Evolutionary conservation across 2,797 vertebrate genomes (phyloP).

Genomic region (Morus bassanus): DNA sequence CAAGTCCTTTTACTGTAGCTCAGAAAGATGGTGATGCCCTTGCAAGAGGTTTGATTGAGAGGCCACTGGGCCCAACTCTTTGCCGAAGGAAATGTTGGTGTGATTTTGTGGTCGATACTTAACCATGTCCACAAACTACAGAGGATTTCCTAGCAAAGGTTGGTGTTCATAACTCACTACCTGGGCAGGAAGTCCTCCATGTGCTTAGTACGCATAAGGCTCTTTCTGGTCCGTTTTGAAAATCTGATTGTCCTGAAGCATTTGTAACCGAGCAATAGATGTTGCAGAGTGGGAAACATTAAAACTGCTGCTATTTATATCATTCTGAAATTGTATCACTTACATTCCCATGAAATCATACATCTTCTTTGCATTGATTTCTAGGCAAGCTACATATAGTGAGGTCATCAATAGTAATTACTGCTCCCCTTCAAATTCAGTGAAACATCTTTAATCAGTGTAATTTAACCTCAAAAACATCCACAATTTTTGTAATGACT

Average conservation of each 20-base stretch:
- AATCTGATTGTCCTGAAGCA: neutral
- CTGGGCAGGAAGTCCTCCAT: neutral
- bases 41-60: neutral
- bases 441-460: slow-evolving; percentile 15
- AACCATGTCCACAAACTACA: neutral
- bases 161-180: neutral
- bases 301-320: slow-evolving; percentile 3
- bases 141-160: neutral
- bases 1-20: neutral
- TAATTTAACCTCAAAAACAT: neutral
- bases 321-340: slow-evolving; percentile 5
- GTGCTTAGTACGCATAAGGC: rapidly evolving
- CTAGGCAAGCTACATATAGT: neutral
- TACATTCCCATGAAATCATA: neutral
- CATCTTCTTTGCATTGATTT: neutral
- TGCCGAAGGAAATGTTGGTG: neutral
- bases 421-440: slow-evolving; percentile 12
- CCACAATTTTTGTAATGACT: neutral
- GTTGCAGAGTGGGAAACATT: slow-evolving; percentile 15
- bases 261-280: slow-evolving; percentile 18
- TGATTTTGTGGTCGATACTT: neutral
- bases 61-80: neutral
- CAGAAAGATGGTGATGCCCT: neutral
- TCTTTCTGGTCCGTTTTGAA: neutral
- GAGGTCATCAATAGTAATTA: neutral